Evolutionary conservation across 2,113 vertebrate genomes (phyloP), one percentile per base, ranked within the genome.

Genomic region (Equus przewalskii): DNA sequence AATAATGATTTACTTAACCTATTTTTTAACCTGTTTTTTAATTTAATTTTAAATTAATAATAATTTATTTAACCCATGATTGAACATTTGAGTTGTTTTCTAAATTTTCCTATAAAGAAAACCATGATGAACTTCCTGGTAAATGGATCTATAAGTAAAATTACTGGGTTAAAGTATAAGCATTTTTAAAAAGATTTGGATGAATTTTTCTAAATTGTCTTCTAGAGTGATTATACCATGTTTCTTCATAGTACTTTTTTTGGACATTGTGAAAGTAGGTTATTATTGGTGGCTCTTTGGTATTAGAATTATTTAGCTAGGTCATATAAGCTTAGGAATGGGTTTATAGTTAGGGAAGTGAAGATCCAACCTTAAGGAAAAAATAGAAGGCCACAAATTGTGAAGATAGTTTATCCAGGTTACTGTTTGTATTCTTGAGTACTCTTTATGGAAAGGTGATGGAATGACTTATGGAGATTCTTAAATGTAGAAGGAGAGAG

Each of bases 61-160:
- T 70, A 69, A 51, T 86, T 85, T 85, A 89, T 75, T 81, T 75
- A 82, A 70, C 82, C 46, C 49, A 56, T 46, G 14, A 73, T 80
- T 56, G 1, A 88, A 89, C 24, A 73, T 91, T 79, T 84, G 21
- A 90, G 46, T 94, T 72, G 28, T 88, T 81, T 85, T 80, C 72
- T 75, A 18, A 84, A 56, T 95, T 93, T 93, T 88, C 21, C 46
- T 91, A 21, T 84, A 44, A 84, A 93, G 33, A 91, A 91, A 83
- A 78, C 87, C 26, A 65, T 64, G 41, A 80, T 79, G 28, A 93
- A 81, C 4, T 96, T 94, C 18, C 62, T 88, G 21, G 7, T 75
- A 69, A 73, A 79, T 76, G 54, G 4, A 78, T 89, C 16, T 73
- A 93, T 49, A 86, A 91, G 12, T 95, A 44, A 33, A 85, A 89